These are phyloP conservation scores for Nanorana parkeri DNA, from an alignment of 2,113 vertebrate genomes.

Conservation along the genomic window DNA sequence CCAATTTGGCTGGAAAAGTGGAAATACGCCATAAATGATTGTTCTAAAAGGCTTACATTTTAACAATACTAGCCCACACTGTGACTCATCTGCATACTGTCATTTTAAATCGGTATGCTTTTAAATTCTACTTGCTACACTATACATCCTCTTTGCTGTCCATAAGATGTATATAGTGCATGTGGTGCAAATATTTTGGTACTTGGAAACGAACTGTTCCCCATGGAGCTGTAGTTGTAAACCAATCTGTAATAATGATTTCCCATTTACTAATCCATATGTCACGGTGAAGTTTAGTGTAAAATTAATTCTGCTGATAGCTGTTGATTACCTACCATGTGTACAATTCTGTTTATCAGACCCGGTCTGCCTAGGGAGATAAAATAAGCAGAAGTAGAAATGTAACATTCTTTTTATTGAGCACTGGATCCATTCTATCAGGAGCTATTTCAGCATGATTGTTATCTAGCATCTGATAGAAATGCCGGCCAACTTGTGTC, in stretches of 20 bases:
- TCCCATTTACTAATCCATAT: slow-evolving; percentile 44
- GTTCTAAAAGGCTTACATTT: no score
- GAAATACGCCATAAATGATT: no score
- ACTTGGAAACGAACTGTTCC: background rate
- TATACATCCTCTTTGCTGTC: no score
- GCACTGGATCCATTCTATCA: slow-evolving; percentile 54
- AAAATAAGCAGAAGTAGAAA: slow-evolving; percentile 47
- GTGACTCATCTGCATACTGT: no score
- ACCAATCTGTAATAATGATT: slow-evolving; percentile 47
- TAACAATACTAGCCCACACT: no score
- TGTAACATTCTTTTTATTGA: slow-evolving; percentile 52
- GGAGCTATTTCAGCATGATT: slow-evolving; percentile 49
- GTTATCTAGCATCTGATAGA: slow-evolving; percentile 53
- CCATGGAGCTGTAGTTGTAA: background rate
- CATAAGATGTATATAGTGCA: background rate
- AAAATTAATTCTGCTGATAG: slow-evolving; percentile 31
- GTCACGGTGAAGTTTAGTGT: slow-evolving; percentile 32
- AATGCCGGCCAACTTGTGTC: slow-evolving; percentile 44
- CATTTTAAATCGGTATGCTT: no score
- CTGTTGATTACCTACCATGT: slow-evolving; percentile 35
- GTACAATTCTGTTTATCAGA: slow-evolving; percentile 38
- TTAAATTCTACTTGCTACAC: no score
- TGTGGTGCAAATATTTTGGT: background rate
- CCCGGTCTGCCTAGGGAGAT: slow-evolving; percentile 28
- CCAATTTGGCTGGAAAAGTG: no score